phyloP scores from a whole-genome alignment of 2,888 invertebrate species.

The Drosophila cognata region DNA sequence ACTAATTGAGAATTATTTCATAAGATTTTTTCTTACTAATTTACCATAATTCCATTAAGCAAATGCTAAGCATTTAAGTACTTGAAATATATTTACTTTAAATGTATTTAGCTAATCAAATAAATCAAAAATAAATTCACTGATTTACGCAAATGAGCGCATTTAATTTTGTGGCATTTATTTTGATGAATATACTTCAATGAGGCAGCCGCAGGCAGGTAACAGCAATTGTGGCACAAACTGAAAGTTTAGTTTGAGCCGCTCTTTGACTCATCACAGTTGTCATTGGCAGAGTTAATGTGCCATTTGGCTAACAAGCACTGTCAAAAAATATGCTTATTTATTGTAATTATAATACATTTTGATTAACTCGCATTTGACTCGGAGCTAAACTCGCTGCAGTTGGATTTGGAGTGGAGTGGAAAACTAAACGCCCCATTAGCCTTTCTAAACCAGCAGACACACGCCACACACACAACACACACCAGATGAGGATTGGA shows the following conservation, averaged over 20 bases:
- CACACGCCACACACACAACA: slow-evolving; percentile 4
- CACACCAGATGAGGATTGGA: not conserved
- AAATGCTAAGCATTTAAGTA: not conserved
- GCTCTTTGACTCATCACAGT: slow-evolving; percentile 27
- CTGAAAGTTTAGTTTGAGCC: slow-evolving; percentile 18
- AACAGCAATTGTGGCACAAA: slow-evolving; percentile 1
- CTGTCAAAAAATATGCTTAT: slow-evolving; percentile 75
- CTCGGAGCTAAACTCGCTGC: slow-evolving; percentile 17
- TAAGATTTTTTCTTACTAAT: not conserved
- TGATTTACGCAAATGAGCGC: not conserved
- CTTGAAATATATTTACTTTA: not conserved
- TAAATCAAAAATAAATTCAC: not conserved
- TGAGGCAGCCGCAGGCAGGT: slow-evolving; percentile 10
- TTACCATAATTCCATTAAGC: not conserved
- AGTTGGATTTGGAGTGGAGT: slow-evolving; percentile 1
- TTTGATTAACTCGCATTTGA: slow-evolving; percentile 64
- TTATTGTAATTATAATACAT: slow-evolving; percentile 79
- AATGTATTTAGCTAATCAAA: not conserved
- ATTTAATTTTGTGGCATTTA: slow-evolving; percentile 10
- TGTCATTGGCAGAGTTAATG: slow-evolving; percentile 58
- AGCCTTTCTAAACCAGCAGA: slow-evolving; percentile 69
- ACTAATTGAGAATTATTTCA: not conserved
- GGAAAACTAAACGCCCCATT: slow-evolving; percentile 75
- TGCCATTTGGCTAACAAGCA: slow-evolving; percentile 72
- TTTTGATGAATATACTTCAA: slow-evolving; percentile 25